These are phyloP conservation scores for Amphibalanus amphitrite DNA, from an alignment of 1,140 invertebrate genomes.

Conservation along the genomic window DNA sequence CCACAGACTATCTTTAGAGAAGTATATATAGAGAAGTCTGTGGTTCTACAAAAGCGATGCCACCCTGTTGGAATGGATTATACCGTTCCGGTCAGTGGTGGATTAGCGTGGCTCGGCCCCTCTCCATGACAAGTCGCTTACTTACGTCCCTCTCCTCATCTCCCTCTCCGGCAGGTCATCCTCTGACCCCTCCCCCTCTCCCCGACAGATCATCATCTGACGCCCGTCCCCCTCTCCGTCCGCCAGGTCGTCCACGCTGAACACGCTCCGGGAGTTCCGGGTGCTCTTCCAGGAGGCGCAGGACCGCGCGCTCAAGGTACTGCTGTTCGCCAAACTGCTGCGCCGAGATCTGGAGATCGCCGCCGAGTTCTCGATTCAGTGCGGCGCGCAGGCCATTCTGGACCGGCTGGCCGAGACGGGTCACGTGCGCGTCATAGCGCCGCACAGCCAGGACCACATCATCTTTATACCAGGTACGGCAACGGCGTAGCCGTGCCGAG, in stretches of 20 bases:
- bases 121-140: too few species aligned
- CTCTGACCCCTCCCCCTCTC: too few species aligned
- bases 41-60: too few species aligned
- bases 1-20: conserved; percentile 1
- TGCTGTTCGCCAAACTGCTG: conserved; percentile 60
- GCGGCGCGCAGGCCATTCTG: conserved; percentile 24
- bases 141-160: too few species aligned
- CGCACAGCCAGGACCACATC: conserved; percentile 26
- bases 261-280: conserved; percentile 57
- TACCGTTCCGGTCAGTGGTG: too few species aligned
- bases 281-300: conserved; percentile 53
- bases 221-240: conserved; percentile 5
- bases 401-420: conserved; percentile 26
- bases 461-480: conserved; percentile 29
- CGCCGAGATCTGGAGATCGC: conserved; percentile 44
- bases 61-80: too few species aligned
- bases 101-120: too few species aligned
- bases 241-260: conserved; percentile 40
- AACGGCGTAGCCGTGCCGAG: too few species aligned
- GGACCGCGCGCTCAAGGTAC: conserved; percentile 57
- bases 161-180: too few species aligned
- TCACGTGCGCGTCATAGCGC: conserved; percentile 28
- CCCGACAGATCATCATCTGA: too few species aligned
- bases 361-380: conserved; percentile 29
- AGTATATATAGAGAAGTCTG: too few species aligned